A percentile compares a stretch with the other conserved stretches of the same genome.
phyloP scores from a whole-genome alignment of 92 coral and sea anemone genomes.

The Muricea muricata region DNA sequence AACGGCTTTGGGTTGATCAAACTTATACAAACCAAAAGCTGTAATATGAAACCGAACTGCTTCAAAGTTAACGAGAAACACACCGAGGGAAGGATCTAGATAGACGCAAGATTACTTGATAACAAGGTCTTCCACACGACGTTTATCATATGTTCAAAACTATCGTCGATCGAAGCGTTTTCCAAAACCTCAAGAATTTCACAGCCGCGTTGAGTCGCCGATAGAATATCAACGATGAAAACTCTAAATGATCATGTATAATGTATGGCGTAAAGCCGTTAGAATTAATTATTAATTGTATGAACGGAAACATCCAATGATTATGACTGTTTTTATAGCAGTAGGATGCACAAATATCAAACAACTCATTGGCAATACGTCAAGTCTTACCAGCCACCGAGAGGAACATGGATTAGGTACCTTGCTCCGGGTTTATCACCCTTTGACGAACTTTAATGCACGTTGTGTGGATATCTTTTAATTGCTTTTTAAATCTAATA shows the following conservation, averaged over 20 bases:
- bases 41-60: constrained; percentile 21
- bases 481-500: background rate
- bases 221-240: constrained; percentile 27
- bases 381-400: background rate
- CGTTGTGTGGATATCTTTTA: background rate
- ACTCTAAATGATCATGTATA: constrained; percentile 15
- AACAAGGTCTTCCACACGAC: constrained; percentile 2
- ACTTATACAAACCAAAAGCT: background rate
- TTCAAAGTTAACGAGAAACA: background rate
- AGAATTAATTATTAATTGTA: constrained; percentile 7
- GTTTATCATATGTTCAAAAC: background rate
- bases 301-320: background rate
- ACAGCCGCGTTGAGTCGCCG: background rate
- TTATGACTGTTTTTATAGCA: background rate
- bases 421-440: too few relatives aligned
- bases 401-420: too few relatives aligned
- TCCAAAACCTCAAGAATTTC: background rate
- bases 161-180: background rate
- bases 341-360: background rate
- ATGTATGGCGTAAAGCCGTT: constrained; percentile 24
- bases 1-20: background rate
- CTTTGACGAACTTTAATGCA: too few relatives aligned
- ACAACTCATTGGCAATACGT: background rate
- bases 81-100: constrained; percentile 17
- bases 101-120: background rate